Percentiles rank a stretch among this genome's conserved stretches.
phyloP scores from a whole-genome alignment of 2,888 invertebrate genomes.

The Scaptodrosophila latifasciaeformis region DNA sequence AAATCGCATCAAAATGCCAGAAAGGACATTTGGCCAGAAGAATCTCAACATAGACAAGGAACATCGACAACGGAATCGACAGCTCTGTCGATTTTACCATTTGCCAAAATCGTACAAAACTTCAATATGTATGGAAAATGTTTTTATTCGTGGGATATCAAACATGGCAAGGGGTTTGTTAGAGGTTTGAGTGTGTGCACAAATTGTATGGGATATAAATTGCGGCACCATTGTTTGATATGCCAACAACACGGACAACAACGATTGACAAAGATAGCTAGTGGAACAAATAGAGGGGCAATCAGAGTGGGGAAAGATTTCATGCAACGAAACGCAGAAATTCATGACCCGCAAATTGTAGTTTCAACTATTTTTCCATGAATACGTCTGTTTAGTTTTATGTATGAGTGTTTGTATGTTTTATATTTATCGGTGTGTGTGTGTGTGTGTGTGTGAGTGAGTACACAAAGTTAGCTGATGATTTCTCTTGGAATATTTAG shows the following conservation, averaged over 20 bases:
- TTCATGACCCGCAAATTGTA: constrained; percentile 50
- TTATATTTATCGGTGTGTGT: too few relatives aligned
- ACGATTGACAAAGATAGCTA: constrained; percentile 14
- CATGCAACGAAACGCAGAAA: constrained; percentile 12
- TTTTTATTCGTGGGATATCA: too few relatives aligned
- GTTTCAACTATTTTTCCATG: not conserved
- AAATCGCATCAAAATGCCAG: constrained; percentile 30
- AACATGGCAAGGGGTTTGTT: too few relatives aligned
- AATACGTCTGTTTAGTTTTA: constrained; percentile 1
- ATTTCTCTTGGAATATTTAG: constrained; percentile 43
- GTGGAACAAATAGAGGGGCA: too few relatives aligned
- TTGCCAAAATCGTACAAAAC: constrained; percentile 57
- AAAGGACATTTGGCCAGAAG: constrained; percentile 14
- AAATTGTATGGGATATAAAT: constrained; percentile 52
- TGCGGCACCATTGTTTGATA: constrained; percentile 41
- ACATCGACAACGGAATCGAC: too few relatives aligned
- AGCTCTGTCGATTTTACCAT: too few relatives aligned
- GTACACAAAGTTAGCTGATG: constrained; percentile 17
- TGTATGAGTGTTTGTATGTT: constrained; percentile 17
- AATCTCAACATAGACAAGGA: too few relatives aligned
- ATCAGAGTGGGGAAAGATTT: too few relatives aligned
- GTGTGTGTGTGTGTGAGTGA: not conserved
- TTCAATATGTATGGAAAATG: constrained; percentile 17
- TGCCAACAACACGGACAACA: constrained; percentile 8
- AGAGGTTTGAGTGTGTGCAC: constrained; percentile 11